Percentiles rank a stretch among this genome's conserved stretches.
Evolutionary conservation across 2,113 vertebrate species (phyloP).

Genomic region (Lynx canadensis): DNA sequence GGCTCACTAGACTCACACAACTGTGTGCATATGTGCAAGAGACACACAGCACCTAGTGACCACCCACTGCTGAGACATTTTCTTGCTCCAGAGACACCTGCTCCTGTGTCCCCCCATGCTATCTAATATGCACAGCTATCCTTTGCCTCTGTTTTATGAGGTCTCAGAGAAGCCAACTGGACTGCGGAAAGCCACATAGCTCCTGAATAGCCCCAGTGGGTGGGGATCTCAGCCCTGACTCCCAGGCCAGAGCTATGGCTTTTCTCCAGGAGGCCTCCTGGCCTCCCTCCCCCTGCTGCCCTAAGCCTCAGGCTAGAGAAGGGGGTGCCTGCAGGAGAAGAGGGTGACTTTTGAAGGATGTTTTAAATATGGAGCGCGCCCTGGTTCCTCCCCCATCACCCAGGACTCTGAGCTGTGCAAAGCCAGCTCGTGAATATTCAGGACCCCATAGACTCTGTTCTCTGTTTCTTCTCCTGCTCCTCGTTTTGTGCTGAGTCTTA

Average conservation of each 20-base stretch:
- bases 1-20: background rate
- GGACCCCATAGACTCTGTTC: background rate
- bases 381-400: background rate
- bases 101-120: background rate
- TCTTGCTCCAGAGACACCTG: background rate
- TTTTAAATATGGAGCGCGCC: background rate
- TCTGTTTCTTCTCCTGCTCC: background rate
- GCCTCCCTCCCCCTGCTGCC: background rate
- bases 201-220: background rate
- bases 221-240: background rate
- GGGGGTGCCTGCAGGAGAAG: background rate
- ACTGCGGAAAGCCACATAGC: background rate
- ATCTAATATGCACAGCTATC: too few relatives aligned
- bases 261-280: background rate
- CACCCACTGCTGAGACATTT: background rate
- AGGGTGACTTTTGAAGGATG: background rate
- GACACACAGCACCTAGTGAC: fast-evolving
- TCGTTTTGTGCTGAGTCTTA: slow-evolving; percentile 82
- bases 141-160: background rate
- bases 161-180: background rate
- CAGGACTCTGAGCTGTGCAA: background rate
- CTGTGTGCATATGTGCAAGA: background rate
- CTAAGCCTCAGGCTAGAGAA: background rate
- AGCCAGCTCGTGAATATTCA: slow-evolving; percentile 65
- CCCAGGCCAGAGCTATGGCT: background rate